Percentiles rank a stretch among this genome's conserved stretches.
phyloP scores from a whole-genome alignment of 1,140 invertebrate species.

The Phymastichus coffea region DNA sequence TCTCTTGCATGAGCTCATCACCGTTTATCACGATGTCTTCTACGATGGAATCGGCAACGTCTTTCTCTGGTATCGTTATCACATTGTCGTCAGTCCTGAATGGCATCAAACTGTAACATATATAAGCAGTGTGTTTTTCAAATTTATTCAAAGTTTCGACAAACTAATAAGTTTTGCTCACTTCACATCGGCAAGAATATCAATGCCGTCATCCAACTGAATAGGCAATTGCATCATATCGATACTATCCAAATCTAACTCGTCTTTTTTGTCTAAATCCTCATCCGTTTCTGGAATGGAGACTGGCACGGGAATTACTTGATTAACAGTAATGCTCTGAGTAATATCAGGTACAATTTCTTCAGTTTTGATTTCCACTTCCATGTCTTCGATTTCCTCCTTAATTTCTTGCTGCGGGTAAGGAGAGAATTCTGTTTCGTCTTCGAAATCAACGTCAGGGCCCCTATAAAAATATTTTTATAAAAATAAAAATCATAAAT shows the following conservation, averaged over 20 bases:
- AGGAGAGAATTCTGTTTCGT: constrained; percentile 25
- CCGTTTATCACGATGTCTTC: constrained; percentile 44
- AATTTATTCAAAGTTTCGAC: neutral
- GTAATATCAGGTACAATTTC: constrained; percentile 1
- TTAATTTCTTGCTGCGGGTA: constrained; percentile 45
- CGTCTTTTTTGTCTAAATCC: constrained; percentile 49
- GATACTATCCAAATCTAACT: constrained; percentile 61
- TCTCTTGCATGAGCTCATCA: constrained; percentile 67
- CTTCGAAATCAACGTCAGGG: constrained; percentile 34
- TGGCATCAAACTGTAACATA: too few species aligned
- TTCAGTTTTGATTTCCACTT: constrained; percentile 19
- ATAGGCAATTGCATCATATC: constrained; percentile 69
- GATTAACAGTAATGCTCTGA: neutral
- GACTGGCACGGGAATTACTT: constrained; percentile 10
- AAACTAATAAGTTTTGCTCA: constrained; percentile 34
- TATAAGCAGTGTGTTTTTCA: constrained; percentile 16
- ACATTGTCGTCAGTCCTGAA: constrained; percentile 43
- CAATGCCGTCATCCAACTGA: constrained; percentile 63
- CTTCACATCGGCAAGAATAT: constrained; percentile 60
- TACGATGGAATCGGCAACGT: constrained; percentile 34
- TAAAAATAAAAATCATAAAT: constrained; percentile 8
- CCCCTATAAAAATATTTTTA: constrained; percentile 34
- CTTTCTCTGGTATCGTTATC: constrained; percentile 49
- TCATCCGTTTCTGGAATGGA: constrained; percentile 39
- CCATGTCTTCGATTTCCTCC: constrained; percentile 50